A percentile compares a stretch with the other conserved stretches of the same genome.
Evolutionary conservation across 2,888 invertebrate genomes (phyloP).

Genomic region (Drosophila helvetica): DNA sequence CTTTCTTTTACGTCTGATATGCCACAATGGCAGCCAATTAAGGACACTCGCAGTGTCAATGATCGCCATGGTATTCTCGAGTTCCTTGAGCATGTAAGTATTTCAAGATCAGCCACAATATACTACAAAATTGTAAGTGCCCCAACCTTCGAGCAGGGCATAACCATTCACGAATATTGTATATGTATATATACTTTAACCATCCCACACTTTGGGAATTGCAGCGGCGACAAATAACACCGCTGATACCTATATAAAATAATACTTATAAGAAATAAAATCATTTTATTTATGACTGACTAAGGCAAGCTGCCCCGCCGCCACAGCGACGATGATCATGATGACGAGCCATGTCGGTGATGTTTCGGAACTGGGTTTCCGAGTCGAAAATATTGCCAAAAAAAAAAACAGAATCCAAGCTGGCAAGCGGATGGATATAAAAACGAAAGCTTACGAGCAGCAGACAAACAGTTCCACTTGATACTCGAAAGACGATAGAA

Average conservation of each 20-base stretch:
- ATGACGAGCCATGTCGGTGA: conserved; percentile 45
- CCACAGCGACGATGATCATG: conserved; percentile 39
- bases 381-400: conserved; percentile 50
- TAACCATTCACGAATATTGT: conserved; percentile 44
- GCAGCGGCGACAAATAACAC: conserved; percentile 53
- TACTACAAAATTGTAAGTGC: conserved; percentile 47
- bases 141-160: conserved; percentile 63
- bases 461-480: conserved; percentile 67
- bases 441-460: conserved; percentile 66
- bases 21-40: neutral
- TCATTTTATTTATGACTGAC: conserved; percentile 73
- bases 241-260: conserved; percentile 46
- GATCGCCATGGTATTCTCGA: conserved; percentile 41
- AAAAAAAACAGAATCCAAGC: conserved; percentile 19
- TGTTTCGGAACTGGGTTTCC: conserved; percentile 50
- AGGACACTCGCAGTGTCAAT: conserved; percentile 45
- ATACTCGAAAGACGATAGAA: conserved; percentile 53
- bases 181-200: conserved; percentile 28
- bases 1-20: too few species aligned
- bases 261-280: conserved; percentile 57
- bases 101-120: conserved; percentile 56
- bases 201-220: conserved; percentile 58
- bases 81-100: conserved; percentile 34
- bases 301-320: conserved; percentile 22
- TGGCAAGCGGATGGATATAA: conserved; percentile 62